Percentiles rank a stretch among this genome's conserved stretches.
These are phyloP conservation scores for Darevskia mixta DNA, from an alignment of 2,797 vertebrate species.

Conservation along the genomic window DNA sequence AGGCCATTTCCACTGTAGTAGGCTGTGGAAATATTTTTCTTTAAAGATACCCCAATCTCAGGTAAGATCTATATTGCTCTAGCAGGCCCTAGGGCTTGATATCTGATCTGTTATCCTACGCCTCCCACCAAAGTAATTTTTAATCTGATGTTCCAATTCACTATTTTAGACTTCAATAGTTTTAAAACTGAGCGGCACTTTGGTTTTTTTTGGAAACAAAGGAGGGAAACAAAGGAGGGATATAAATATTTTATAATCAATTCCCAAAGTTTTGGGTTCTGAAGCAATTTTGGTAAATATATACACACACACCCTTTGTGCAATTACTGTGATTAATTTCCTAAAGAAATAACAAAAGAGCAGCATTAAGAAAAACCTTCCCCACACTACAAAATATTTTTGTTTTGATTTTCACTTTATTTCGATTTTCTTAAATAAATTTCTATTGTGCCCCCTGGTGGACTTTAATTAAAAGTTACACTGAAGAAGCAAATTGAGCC, in stretches of 20 bases:
- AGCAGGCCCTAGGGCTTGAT: not conserved
- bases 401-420: fast-evolving
- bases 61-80: not conserved
- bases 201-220: not conserved
- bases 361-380: not conserved
- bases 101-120: not conserved
- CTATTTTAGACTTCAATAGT: not conserved
- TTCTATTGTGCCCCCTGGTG: conserved; percentile 75
- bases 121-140: too few species aligned
- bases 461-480: not conserved
- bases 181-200: not conserved
- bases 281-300: conserved; percentile 13
- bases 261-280: conserved; percentile 4
- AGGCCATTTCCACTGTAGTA: not conserved
- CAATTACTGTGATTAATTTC: not conserved
- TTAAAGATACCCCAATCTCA: not conserved
- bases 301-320: not conserved
- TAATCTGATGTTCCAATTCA: not conserved
- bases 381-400: conserved; percentile 1
- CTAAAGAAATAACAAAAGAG: conserved; percentile 38
- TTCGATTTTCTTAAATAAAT: conserved; percentile 11
- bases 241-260: not conserved
- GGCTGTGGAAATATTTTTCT: not conserved
- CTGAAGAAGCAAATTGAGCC: not conserved
- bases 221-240: not conserved